A percentile compares a stretch with the other conserved stretches of the same genome.
These are phyloP conservation scores for Fabriciana adippe DNA, from an alignment of 2,888 invertebrate genomes.

Conservation along the genomic window DNA sequence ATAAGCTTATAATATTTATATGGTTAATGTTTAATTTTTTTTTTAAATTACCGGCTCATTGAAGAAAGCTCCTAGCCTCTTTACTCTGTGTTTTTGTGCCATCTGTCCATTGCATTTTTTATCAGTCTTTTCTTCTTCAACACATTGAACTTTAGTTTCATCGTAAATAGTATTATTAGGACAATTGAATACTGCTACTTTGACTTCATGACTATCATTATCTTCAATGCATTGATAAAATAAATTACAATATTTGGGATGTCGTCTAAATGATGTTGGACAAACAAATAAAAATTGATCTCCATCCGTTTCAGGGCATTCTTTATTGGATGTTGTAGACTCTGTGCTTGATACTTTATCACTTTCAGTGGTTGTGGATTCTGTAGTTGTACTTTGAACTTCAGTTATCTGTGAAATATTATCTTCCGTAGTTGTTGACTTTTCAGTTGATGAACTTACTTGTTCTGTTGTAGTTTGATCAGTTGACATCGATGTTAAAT, in stretches of 20 bases:
- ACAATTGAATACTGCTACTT: constrained; percentile 88
- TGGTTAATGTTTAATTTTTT: background rate
- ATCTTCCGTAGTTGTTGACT: constrained; percentile 38
- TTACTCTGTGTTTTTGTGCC: constrained; percentile 79
- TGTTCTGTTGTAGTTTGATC: constrained; percentile 31
- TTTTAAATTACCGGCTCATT: constrained; percentile 82
- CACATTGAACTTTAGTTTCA: constrained; percentile 87
- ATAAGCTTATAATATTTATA: no score
- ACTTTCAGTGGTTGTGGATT: constrained; percentile 43
- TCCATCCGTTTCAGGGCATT: constrained; percentile 83
- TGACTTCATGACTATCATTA: constrained; percentile 85
- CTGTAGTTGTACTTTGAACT: constrained; percentile 38
- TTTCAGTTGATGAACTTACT: constrained; percentile 43
- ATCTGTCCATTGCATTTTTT: constrained; percentile 82
- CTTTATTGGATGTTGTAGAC: constrained; percentile 48
- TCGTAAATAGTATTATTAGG: constrained; percentile 90
- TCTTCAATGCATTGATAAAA: constrained; percentile 92
- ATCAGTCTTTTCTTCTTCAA: constrained; percentile 83
- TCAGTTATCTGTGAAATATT: constrained; percentile 46
- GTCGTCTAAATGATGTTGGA: constrained; percentile 91
- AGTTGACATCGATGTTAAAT: constrained; percentile 37
- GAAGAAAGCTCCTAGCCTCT: constrained; percentile 74
- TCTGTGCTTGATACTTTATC: constrained; percentile 44
- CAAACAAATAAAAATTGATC: constrained; percentile 89
- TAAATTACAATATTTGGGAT: constrained; percentile 91